phyloP scores from a whole-genome alignment of 2,888 invertebrate genomes.

The Sarcophaga rosellei region DNA sequence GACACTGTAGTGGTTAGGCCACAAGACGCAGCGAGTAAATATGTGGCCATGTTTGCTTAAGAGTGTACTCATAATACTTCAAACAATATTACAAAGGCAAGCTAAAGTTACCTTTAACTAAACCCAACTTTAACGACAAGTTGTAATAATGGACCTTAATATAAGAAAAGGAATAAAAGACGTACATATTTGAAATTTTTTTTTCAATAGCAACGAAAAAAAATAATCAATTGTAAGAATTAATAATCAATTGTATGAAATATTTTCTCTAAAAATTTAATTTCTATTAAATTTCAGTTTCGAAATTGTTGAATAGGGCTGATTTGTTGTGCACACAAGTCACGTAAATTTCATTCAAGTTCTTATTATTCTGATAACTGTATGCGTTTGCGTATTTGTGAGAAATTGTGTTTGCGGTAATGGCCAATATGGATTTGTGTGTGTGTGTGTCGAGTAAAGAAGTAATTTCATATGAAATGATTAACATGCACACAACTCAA shows the following conservation, averaged over 20 bases:
- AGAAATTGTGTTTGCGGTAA: not conserved
- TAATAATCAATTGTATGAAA: too few relatives aligned
- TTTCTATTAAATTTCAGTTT: not conserved
- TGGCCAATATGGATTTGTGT: constrained; percentile 20
- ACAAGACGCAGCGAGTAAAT: not conserved
- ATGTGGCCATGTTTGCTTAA: not conserved
- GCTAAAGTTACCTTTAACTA: too few relatives aligned
- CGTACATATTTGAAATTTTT: too few relatives aligned
- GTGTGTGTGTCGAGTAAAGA: constrained; percentile 19
- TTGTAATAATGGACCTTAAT: too few relatives aligned
- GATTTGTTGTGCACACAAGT: constrained; percentile 23
- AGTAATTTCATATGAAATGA: constrained; percentile 36
- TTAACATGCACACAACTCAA: constrained; percentile 29
- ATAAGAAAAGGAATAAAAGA: too few relatives aligned
- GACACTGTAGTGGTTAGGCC: not conserved
- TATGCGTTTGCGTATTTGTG: constrained; percentile 35
- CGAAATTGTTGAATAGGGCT: not conserved
- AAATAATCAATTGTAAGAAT: too few relatives aligned
- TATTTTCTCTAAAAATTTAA: too few relatives aligned
- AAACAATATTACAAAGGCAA: not conserved
- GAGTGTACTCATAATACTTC: not conserved
- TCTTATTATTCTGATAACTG: constrained; percentile 42
- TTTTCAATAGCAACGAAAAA: too few relatives aligned
- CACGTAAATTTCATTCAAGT: constrained; percentile 52
- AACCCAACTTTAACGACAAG: too few relatives aligned